Base-by-base conservation (phyloP, 53 echinoderm and acorn worm species). In the Stichopus horrens region DNA sequence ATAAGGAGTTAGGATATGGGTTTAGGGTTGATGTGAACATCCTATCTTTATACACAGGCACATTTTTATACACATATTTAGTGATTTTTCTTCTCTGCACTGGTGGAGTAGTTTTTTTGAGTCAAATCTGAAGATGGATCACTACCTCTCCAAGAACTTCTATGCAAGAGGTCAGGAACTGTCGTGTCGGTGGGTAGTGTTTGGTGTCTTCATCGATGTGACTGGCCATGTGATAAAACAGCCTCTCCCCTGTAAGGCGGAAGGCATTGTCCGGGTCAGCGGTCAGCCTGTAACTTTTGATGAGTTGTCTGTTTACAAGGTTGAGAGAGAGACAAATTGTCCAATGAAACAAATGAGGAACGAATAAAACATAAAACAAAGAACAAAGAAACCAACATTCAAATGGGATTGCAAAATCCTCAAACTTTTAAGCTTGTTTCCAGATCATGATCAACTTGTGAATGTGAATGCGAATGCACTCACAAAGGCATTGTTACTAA, bases 141-240 rank as follows among this genome's bases (percentile, higher is more conserved):
- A 56, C 57, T 88, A 97, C 98, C 93, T 95, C 95, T 88, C 98
- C 98, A 21, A 97, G 68, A 56, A 97, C 94, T 89, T 97, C 98
- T 68, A 97, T 94, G 77, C 98, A 95, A 4, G 98, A 97, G 11
- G 98, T 96, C 81, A 97, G 92, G 91, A 97, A 97, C 88, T 97
- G 98, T 54, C 98, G 90, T n/a, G 98, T 97, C 20, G 98, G 98
- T 52, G 98, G 98, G 18, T 97, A 97, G 66, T 95, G 98, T 65
- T 95, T 88, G 86, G 93, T 88, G 84, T 93, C 92, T 65, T 97
- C 98, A 66, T 91, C 89, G 90, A 94, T 94, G 88, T 92, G 92
- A 67, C 92, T 84, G 53, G 93, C 98, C 63, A 97, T 90, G 90
- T 95, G 91, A 88, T 95, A 97, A 57, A 95, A 94, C 13, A 97